Evolutionary conservation across 2,888 invertebrate species (phyloP), one percentile per base, ranked within the genome.

Genomic region (Campoplex capitator): DNA sequence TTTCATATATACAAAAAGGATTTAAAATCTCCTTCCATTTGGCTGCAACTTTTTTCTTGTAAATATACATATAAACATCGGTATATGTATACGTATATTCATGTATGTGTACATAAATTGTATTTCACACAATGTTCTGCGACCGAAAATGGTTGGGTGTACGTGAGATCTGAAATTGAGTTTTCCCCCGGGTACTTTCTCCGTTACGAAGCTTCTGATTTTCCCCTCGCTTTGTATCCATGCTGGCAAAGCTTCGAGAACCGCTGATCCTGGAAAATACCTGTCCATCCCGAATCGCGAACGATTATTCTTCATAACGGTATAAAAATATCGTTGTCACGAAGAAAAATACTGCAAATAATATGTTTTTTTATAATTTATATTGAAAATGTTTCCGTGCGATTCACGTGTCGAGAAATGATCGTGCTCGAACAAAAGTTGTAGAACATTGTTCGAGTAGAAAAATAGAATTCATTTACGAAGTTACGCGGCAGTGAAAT

Each of bases 91-190:
- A 45, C 13, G n/a, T n/a, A 32, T 18, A 51, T n/a, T 45, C 6
- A 51, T 23, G 38, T 51, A 77, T 51, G 32, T 16, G 62, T 76
- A 68, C 65, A 51, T 48, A 51, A 54, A 32, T 67, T 48, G 48
- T 70, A 62, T 79, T 71, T 62, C 62, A 48, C n/a, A 51, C 35
- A 42, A 68, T 56, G 42, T 82, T 75, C 35, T 48, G 23, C 9
- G 68, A 56, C 65, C 56, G 68, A 75, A 81, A 82, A 75, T 48
- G 74, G 82, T 68, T 16, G 54, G 38, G 71, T 56, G 35, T 62
- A 75, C 68, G 56, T 68, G 82, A 56, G 56, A 74, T 75, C 75
- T 56, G 56, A 82, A 82, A 82, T 82, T 75, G 82, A 67, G 82
- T 82, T 75, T 75, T 82, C 68, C 78, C 74, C 32, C 67, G 54